phyloP scores from a whole-genome alignment of 2,888 invertebrate genomes.

The Standfussiana lucernea region DNA sequence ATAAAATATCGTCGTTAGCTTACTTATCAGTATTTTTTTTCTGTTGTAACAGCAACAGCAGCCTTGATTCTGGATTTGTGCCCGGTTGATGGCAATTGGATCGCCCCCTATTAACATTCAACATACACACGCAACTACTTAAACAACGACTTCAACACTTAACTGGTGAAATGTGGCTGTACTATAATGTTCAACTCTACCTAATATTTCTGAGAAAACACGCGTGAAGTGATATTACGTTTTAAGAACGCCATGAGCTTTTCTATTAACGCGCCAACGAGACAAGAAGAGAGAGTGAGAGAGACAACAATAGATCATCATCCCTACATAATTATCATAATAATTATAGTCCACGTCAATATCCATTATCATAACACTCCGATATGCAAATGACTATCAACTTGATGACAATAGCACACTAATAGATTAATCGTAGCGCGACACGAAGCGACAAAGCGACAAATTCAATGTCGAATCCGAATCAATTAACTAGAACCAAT shows the following conservation, averaged over 20 bases:
- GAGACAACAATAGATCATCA: neutral
- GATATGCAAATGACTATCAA: conserved; percentile 70
- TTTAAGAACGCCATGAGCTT: neutral
- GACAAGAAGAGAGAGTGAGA: neutral
- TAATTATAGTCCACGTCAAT: conserved; percentile 27
- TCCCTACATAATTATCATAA: conserved; percentile 1
- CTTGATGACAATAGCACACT: conserved; percentile 69
- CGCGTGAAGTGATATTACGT: neutral
- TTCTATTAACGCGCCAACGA: neutral
- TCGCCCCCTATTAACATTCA: too few relatives aligned
- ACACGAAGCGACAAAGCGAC: conserved; percentile 70
- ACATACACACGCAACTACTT: too few relatives aligned
- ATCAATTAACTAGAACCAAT: conserved; percentile 87
- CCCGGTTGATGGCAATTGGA: neutral
- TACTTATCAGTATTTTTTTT: neutral
- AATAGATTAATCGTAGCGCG: conserved; percentile 74
- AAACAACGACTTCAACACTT: neutral
- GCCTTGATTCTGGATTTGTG: neutral
- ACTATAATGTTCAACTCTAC: neutral
- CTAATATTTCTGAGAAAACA: neutral
- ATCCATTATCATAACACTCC: conserved; percentile 52
- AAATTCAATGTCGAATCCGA: conserved; percentile 79
- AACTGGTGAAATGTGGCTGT: neutral
- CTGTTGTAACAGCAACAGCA: neutral
- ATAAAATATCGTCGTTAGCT: neutral